Percentiles rank a stretch among this genome's conserved stretches.
phyloP scores from a whole-genome alignment of 2,113 vertebrate species.

The Oryzias javanicus region DNA sequence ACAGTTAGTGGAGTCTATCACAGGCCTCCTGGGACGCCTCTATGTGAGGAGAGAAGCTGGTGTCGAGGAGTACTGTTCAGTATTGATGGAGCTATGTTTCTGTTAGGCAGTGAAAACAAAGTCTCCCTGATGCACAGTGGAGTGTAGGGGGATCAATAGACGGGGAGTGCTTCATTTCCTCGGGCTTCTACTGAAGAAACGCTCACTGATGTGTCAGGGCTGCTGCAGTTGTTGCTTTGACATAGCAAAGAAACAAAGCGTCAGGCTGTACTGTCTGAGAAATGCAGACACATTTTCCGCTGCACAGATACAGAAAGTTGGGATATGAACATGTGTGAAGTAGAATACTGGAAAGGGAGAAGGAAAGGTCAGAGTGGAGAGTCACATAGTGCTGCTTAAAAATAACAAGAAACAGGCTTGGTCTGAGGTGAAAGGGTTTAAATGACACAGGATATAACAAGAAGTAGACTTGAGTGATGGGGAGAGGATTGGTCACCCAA shows the following conservation, averaged over 20 bases:
- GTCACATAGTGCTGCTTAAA: constrained; percentile 43
- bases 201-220: constrained; percentile 70
- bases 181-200: constrained; percentile 71
- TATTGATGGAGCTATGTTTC: constrained; percentile 78
- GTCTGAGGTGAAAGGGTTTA: constrained; percentile 53
- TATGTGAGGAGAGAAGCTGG: constrained; percentile 62
- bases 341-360: constrained; percentile 29
- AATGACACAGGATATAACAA: constrained; percentile 63
- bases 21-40: constrained; percentile 70
- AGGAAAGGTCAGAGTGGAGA: constrained; percentile 42
- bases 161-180: constrained; percentile 72
- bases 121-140: constrained; percentile 72
- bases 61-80: constrained; percentile 67
- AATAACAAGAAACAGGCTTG: constrained; percentile 61
- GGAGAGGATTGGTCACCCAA: constrained; percentile 63
- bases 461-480: constrained; percentile 63
- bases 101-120: constrained; percentile 78
- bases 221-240: constrained; percentile 66
- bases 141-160: constrained; percentile 78
- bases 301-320: constrained; percentile 13
- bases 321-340: constrained; percentile 1
- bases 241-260: constrained; percentile 58
- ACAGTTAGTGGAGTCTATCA: constrained; percentile 75
- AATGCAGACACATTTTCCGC: constrained; percentile 11
- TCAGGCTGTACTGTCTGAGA: constrained; percentile 32